Base-by-base conservation (phyloP, 2,797 vertebrate genomes). In the Dipus sagitta region DNA sequence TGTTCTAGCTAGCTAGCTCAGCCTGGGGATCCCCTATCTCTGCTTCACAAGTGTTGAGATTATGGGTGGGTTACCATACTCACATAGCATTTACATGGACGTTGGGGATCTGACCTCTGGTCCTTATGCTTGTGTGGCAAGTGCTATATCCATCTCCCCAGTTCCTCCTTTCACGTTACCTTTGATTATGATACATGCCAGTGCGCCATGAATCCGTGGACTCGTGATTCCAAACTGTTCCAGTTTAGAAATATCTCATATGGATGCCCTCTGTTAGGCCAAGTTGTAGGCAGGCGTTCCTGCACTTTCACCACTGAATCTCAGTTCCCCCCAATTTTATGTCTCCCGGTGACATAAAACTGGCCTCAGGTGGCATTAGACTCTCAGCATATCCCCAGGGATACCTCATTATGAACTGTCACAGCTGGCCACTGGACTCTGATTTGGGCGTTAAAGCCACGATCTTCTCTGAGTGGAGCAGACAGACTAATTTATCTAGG, bases 401-500 rank as follows among this genome's bases (percentile, higher is more conserved):
- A 94, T 24, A 91, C 42, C 52, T 86, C 14, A 5, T 47, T 68
- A 65, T 54, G 38, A 91, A 72, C 7, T 20, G 52, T 58, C 75
- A 70, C 94, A 94, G 86, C 92, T 96, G 95, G 89, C 26, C 15
- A 8, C 24, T n/a, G 81, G 60, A 52, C 32, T 94, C 60, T 13
- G 18, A 42, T 7, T 42, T 52, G 42, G 72, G 85, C 42, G 93
- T 92, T 89, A 30, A 32, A 79, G 74, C 42, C 42, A 32, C 42
- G 42, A 0, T 30, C 64, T 76, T 81, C 70, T 92, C 14, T 26
- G 64, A 7, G 38, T 15, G 54, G 67, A 52, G 24, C 20, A 93
- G 81, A 86, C 80, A 54, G 87, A 83, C 94, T 93, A 20, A 89
- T 95, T 93, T 96, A 94, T 95, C 82, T 93, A 82, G 92, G 92